phyloP scores from a whole-genome alignment of 2,113 vertebrate genomes.

The Nymphicus hollandicus region DNA sequence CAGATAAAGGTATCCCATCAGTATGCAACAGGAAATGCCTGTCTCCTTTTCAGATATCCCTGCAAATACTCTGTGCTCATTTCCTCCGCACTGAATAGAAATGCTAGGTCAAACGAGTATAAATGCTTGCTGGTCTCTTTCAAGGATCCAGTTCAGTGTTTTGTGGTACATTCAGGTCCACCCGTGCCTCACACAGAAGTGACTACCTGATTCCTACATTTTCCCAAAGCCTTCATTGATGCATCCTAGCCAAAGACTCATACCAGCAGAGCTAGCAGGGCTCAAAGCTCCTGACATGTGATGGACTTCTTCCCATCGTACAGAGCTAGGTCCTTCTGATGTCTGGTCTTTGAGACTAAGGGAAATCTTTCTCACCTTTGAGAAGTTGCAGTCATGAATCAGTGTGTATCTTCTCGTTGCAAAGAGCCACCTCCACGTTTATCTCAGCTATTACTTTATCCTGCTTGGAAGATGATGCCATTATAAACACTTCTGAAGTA shows the following conservation, averaged over 20 bases:
- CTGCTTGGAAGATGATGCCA: background rate
- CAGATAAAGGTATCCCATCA: constrained; percentile 76
- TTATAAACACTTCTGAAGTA: background rate
- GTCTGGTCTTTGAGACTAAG: background rate
- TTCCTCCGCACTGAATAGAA: constrained; percentile 19
- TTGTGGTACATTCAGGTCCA: background rate
- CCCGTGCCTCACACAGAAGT: background rate
- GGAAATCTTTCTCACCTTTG: background rate
- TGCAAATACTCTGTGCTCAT: constrained; percentile 64
- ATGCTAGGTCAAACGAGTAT: background rate
- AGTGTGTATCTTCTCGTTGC: background rate
- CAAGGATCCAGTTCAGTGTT: background rate
- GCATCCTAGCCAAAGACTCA: fast-evolving
- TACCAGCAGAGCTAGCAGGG: background rate
- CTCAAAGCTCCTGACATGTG: background rate
- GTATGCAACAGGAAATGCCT: constrained; percentile 74
- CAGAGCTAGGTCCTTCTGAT: background rate
- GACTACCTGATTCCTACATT: background rate
- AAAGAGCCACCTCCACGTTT: background rate
- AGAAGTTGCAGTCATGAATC: background rate
- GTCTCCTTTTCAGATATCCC: constrained; percentile 72
- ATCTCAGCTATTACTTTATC: background rate
- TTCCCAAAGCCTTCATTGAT: background rate
- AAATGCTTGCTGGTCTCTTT: constrained; percentile 4
- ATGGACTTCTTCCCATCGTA: background rate